Base-by-base conservation (phyloP, 2,797 vertebrate species). In the Notamacropus eugenii region DNA sequence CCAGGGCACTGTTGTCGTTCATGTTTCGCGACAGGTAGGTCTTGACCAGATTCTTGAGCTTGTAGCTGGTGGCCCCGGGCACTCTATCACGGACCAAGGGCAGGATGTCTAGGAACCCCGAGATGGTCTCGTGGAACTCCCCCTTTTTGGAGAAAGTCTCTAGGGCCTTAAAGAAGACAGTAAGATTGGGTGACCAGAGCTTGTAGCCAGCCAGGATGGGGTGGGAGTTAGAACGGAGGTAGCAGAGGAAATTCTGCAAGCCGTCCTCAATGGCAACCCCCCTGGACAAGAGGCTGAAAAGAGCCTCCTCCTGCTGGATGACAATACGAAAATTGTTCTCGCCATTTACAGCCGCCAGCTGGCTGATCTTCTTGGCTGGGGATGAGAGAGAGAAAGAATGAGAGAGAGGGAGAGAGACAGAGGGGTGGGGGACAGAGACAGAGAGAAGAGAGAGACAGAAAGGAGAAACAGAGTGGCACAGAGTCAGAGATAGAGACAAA, bases 341-440 rank as follows among this genome's bases (percentile, higher is more conserved):
- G 55, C 62, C 97, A 0, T 96, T 98, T 74, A 96, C 95, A 0
- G 97, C 98, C 0, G 98, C 98, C 98, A 98, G 92, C 91, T 98
- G 98, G 4, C 27, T 98, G 97, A 98, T 98, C 95, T 54, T 95
- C 97, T 97, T 97, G 90, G 98, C 98, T 98, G 97, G 0, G 24
- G 96, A 93, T 87, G 96, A 97, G 93, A 97, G 12, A 93, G 94
- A 40, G n/a, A 82, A 22, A 46, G n/a, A 46, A 40, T 22, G 67
- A 82, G 67, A 46, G 67, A 46, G 19, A 19, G n/a, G n/a, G 62
- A 74, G 34, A 74, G 62, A 74, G 62, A 74, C n/a, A 74, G 34
- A 67, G 13, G n/a, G n/a, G 62, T 6, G 62, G n/a, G 67, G 19
- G 62, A 40, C 31, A 74, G 62, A 74, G 62, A 40, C 31, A 62